Conservation (phyloP, 2,113 vertebrate species). For the Leptocoma aspasia region DNA sequence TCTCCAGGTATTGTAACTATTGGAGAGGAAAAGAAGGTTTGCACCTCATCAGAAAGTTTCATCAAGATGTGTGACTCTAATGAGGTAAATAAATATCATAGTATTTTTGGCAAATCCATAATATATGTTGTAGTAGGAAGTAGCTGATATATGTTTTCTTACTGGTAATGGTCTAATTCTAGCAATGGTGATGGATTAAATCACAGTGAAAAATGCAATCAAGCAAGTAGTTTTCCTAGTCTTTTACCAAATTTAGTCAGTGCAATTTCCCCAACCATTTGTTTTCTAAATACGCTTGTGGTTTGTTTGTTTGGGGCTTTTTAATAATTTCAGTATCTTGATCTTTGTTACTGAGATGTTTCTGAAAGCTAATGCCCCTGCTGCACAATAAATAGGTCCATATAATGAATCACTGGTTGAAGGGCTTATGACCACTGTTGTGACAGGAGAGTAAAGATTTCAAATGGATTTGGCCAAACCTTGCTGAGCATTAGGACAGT, state of each 20-base stretch:
- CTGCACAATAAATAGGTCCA: not conserved
- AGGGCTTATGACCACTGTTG: not conserved
- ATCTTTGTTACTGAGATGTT: not conserved
- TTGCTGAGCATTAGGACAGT: not conserved
- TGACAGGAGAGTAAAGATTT: not conserved
- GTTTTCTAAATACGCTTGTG: not conserved
- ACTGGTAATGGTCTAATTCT: not conserved
- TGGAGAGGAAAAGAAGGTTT: conserved; percentile 90
- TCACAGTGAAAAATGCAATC: not conserved
- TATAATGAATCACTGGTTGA: not conserved
- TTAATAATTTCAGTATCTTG: not conserved
- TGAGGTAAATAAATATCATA: conserved; percentile 77
- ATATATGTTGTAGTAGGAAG: not conserved
- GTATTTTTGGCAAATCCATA: not conserved
- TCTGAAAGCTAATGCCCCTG: not conserved
- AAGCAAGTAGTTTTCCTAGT: not conserved
- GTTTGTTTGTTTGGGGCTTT: not conserved
- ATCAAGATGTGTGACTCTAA: conserved; percentile 93
- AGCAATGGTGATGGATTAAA: not conserved
- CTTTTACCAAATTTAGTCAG: not conserved
- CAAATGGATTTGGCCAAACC: not conserved
- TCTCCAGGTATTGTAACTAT: conserved; percentile 89
- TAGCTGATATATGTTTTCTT: not conserved
- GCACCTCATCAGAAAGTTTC: conserved; percentile 90
- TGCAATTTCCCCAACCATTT: not conserved